Base-by-base conservation (phyloP, 2,888 invertebrate genomes). In the Disparrhopalites patrizii region DNA sequence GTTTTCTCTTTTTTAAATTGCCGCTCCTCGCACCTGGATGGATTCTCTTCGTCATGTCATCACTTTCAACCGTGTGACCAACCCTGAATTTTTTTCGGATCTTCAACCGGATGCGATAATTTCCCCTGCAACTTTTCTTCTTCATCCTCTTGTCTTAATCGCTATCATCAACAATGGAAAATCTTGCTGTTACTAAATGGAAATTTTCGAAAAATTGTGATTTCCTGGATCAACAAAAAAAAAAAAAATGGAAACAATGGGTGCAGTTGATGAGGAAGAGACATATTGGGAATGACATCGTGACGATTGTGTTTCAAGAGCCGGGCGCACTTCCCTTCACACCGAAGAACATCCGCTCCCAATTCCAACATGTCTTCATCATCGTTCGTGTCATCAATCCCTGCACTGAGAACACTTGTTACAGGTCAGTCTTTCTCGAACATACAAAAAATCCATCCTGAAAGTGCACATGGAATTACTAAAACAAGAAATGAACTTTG, bases 241-340 rank as follows among this genome's bases (percentile, higher is more conserved):
- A n/a, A n/a, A 40, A 40, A 40, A 40, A n/a, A 40, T 40, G 3
- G 15, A 28, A 54, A 54, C 54, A 54, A 54, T 50, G n/a, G n/a
- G n/a, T 40, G 54, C 79, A 85, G 85, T 82, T 97, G 75, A 82
- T 95, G 75, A 84, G 97, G 71, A 97, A 97, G 80, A 86, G 97
- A 28, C 96, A 97, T 81, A 96, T 97, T 77, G 97, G 97, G 75
- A 97, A 97, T 79, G 96, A 97, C 81, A 96, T 97, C 78, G 96
- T 97, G 60, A 97, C 96, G 15, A 91, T 98, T 76, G 91, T 98
- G 66, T 98, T 97, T 82, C 84, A 91, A 85, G 92, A 93, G 80
- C 92, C 93, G 0, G 94, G 93, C 56, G 90, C 96, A 25, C 84
- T 88, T 64, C 92, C 95, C 0, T 97, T 97, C 81, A 93, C 93